Evolutionary conservation across 2,888 invertebrate genomes (phyloP).

Genomic region (Mythimna lalbum): DNA sequence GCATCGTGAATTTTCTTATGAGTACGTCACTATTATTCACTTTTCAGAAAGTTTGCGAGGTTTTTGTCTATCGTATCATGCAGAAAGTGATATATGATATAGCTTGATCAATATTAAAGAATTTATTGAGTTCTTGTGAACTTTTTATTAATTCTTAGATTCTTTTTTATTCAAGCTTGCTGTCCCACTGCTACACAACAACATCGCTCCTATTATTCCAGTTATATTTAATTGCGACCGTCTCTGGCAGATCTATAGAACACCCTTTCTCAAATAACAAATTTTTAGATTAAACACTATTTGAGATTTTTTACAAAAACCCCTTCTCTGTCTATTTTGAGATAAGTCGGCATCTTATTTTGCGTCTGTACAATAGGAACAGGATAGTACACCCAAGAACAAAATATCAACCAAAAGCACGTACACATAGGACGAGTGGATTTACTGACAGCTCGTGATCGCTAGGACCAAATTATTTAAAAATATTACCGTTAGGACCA

Average conservation of each 20-base stretch:
- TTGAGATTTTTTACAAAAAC: no score
- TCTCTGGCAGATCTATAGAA: background rate
- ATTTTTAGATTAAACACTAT: no score
- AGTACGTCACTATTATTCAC: constrained; percentile 19
- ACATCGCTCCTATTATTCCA: background rate
- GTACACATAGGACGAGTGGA: background rate
- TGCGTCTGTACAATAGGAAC: no score
- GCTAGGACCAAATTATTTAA: constrained; percentile 7
- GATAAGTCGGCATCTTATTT: no score
- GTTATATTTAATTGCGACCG: background rate
- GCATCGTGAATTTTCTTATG: constrained; percentile 14
- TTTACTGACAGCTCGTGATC: background rate
- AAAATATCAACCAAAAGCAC: background rate
- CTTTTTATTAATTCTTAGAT: background rate
- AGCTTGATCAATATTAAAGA: background rate
- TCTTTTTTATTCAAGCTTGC: background rate
- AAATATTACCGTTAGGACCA: constrained; percentile 24
- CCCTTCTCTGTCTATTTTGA: no score
- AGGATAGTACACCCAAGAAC: background rate
- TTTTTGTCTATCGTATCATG: background rate
- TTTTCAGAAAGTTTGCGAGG: constrained; percentile 1
- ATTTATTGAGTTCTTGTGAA: background rate
- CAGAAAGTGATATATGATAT: background rate
- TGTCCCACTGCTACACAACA: background rate
- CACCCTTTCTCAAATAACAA: no score